Evolutionary conservation across 2,888 invertebrate species (phyloP), one percentile per base, ranked within the genome.

Genomic region (Caenorhabditis auriculariae): DNA sequence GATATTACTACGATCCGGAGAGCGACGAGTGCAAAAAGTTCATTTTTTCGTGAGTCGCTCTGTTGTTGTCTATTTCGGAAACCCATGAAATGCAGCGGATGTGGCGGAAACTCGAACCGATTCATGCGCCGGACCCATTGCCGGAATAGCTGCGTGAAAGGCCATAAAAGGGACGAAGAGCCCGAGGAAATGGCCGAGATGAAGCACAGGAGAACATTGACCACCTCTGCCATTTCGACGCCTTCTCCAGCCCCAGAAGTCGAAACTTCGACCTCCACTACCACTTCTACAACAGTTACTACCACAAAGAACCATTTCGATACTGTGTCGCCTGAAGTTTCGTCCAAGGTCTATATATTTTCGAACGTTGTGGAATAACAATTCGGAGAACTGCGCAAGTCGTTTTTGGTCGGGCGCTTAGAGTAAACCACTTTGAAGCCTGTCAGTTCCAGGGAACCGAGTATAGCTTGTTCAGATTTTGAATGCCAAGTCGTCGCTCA

Each of bases 1-100:
- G 79, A 32, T 79, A 72, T 49, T 80, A 75, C 57, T 79, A 75
- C 66, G 72, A 78, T 52, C 52, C 60, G 23, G 57, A 41, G 7
- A 60, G 44, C 24, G 72, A 71, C 43, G 69, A 72, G 19, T 78
- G 78, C 63, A 66, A 66, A 56, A 64, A 68, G 52, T 78, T 78
- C 64, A 67, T 59, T 49, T 78, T 74, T 61, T 67, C 68, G 78
- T 78, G 63, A 60, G 66, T 51, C 27, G 6, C 6, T 23, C 23
- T 5, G 21, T 19, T 26, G 15, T 32, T 7, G 23, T 46, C 23
- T 17, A 19, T 46, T 37, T 44, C 27, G 23, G 35, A 9, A 29
- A 24, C 19, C 17, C 29, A 38, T 29, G 24, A 47, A n/a, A 60
- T 68, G 47, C 49, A 69, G 67, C 29, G 74, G 74, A 27, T 74